These are phyloP conservation scores for Steinernema khuongi DNA, from an alignment of 1,140 invertebrate species.

Conservation along the genomic window DNA sequence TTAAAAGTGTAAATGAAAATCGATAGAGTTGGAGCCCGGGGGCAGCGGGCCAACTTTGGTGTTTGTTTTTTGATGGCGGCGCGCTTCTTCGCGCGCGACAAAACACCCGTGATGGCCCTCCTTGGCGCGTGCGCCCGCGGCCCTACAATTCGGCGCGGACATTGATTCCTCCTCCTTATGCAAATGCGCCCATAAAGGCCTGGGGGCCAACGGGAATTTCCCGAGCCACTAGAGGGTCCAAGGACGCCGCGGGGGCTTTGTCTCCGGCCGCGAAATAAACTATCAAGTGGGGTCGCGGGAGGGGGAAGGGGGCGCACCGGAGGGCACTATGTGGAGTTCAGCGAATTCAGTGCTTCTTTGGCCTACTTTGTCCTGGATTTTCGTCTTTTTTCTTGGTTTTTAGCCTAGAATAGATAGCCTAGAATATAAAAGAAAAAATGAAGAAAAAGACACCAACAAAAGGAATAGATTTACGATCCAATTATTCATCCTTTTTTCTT, in stretches of 20 bases:
- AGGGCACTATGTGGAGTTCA: neutral
- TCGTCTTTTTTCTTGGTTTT: no score
- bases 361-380: no score
- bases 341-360: neutral
- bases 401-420: no score
- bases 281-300: neutral
- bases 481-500: no score
- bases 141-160: neutral
- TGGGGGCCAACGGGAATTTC: neutral
- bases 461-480: no score
- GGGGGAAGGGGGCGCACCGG: neutral
- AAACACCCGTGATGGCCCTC: slow-evolving; percentile 3
- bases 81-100: neutral
- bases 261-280: slow-evolving; percentile 3
- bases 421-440: no score
- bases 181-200: neutral
- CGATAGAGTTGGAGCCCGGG: slow-evolving; percentile 6
- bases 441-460: no score
- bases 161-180: slow-evolving; percentile 12
- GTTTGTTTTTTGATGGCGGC: slow-evolving; percentile 10
- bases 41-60: slow-evolving; percentile 9
- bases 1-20: slow-evolving; percentile 14
- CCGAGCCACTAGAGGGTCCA: no score
- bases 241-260: neutral
- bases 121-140: neutral